Evolutionary conservation across 2,888 invertebrate genomes (phyloP), one percentile per base, ranked within the genome.

Genomic region (Perdita meconis): DNA sequence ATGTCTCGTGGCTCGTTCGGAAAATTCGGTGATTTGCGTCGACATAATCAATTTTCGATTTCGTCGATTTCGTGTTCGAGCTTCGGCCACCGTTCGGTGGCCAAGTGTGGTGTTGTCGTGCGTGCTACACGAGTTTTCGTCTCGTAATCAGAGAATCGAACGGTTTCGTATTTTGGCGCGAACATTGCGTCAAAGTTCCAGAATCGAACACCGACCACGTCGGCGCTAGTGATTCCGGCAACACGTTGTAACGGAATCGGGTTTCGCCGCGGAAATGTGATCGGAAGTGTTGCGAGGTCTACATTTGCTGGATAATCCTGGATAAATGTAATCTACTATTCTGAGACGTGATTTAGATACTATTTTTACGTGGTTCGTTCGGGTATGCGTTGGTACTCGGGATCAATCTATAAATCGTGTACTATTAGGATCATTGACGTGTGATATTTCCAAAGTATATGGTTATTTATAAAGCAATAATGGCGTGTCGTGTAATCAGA

Each of bases 1-100:
- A 88, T 86, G 88, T 60, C 73, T 70, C 24, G 72, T 53, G 63
- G 56, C 26, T 55, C 64, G 73, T 53, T 73, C 75, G 70, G 36
- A 40, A 40, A 47, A 63, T 59, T 80, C 22, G 22, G 44, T 24
- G 57, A 44, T 65, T 24, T 1, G 19, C 42, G 22, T 19, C 22
- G 47, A 13, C 24, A 38, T 10, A 19, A 47, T 47, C 40, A 1
- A 44, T 0, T n/a, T 5, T 40, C 42, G 34, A 30, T 63, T 50
- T 19, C 16, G 26, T n/a, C 12, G 40, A 3, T 16, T 13, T 42
- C 24, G 2, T 24, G 22, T n/a, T 30, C 22, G 50, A 22, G 36
- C 60, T 22, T 8, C 12, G 1, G 8, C 6, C n/a, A 1, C 0
- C 22, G 10, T 44, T 6, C 38, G 2, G 0, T 24, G 8, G 8